Base-by-base conservation (phyloP, 2,797 vertebrate species). In the Oreortyx pictus region DNA sequence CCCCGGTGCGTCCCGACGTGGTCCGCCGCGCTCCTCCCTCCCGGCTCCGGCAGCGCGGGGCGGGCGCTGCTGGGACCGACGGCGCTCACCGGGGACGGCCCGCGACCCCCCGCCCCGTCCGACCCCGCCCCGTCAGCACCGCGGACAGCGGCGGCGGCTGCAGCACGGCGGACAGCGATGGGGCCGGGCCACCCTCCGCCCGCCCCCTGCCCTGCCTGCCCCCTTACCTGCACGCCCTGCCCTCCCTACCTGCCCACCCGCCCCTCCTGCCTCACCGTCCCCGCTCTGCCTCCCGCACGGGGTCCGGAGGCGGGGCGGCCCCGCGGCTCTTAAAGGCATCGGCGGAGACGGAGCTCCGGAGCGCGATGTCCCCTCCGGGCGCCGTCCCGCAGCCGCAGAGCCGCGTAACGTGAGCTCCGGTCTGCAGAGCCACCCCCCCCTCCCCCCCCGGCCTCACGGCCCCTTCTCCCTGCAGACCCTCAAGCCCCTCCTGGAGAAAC, bases 401-500 rank as follows among this genome's bases (percentile, higher is more conserved):
- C 23, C 11, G 31, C 3, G 33, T 29, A 37, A 54, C 19, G 50
- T 24, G 62, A 70, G 22, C 67, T 14, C 22, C 29, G 8, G 46
- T 5, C 22, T 11, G 16, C 4, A 56, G 33, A 9, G 18, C 13
- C 8, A 2, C 39, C 44, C 71, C 66, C 17, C 13, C 13, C 20
- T 37, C 27, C 27, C 11, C 6, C 6, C 88, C 90, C 23, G 92
- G 56, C 81, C 86, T 47, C 94, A 93, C 82, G 88, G 22, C 56
- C 35, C 8, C 50, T 35, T 43, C 8, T 80, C 13, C 94, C 82
- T 29, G 23, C 97, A 98, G 98, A 98, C 97, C 37, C 97, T 98
- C 84, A 98, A 98, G 85, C 98, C 98, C 2, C 91, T 98, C 90
- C 96, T 98, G 98, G 98, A 98, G 94, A 98, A 98, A 94, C 97